Conservation (phyloP, 2,797 vertebrate genomes). For the Danio jaintianensis region DNA sequence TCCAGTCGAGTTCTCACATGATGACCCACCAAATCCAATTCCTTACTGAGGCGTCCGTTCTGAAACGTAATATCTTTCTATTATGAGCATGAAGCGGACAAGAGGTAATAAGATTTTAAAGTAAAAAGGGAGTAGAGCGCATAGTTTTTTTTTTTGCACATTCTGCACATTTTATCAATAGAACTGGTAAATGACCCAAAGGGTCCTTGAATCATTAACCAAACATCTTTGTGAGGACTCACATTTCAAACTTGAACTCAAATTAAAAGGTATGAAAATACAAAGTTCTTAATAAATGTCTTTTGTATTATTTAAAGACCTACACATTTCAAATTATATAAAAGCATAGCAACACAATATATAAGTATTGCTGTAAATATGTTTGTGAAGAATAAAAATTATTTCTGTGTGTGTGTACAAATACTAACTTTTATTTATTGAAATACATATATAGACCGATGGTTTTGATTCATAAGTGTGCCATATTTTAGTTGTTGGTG, state of each 20-base stretch:
- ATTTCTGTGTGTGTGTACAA: too few relatives aligned
- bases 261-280: background rate
- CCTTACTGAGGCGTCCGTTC: constrained; percentile 90
- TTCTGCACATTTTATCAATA: background rate
- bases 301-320: too few relatives aligned
- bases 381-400: too few relatives aligned
- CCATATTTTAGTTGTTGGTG: too few relatives aligned
- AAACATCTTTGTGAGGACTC: background rate
- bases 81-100: background rate
- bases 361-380: too few relatives aligned
- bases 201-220: background rate
- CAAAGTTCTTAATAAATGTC: background rate
- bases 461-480: too few relatives aligned
- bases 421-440: too few relatives aligned
- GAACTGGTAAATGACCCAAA: background rate
- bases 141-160: too few relatives aligned
- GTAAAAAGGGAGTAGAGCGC: background rate
- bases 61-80: constrained; percentile 54
- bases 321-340: too few relatives aligned
- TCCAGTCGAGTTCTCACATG: constrained; percentile 89
- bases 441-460: too few relatives aligned
- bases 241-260: background rate
- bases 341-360: too few relatives aligned
- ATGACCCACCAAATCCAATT: constrained; percentile 90
- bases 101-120: background rate